A percentile compares a stretch with the other conserved stretches of the same genome.
Evolutionary conservation across 2,113 vertebrate species (phyloP).

Genomic region (Lepus americanus): DNA sequence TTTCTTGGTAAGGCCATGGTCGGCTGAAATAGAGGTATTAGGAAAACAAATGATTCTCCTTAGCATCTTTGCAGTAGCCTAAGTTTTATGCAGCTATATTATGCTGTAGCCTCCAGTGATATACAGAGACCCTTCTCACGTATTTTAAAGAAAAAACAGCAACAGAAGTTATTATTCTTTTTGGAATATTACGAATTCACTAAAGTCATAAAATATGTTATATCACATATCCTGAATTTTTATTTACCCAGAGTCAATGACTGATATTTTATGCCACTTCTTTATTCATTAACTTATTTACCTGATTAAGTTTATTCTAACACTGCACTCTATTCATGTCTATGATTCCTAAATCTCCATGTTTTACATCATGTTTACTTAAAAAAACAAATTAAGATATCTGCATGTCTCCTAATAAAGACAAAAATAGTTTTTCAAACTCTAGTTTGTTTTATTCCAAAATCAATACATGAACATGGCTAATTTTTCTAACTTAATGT

Average conservation of each 20-base stretch:
- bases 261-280: neutral
- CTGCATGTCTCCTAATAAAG: neutral
- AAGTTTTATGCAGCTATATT: constrained; percentile 83
- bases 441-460: constrained; percentile 15
- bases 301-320: constrained; percentile 45
- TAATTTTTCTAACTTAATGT: neutral
- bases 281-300: constrained; percentile 55
- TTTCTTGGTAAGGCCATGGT: constrained; percentile 83
- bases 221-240: neutral
- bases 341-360: neutral
- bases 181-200: constrained; percentile 77
- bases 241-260: constrained; percentile 39
- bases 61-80: constrained; percentile 83
- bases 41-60: constrained; percentile 87
- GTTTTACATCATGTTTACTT: neutral
- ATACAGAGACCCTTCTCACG: constrained; percentile 73
- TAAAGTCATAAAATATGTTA: constrained; percentile 49
- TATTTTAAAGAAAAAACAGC: constrained; percentile 79
- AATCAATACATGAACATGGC: neutral
- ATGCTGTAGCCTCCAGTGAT: constrained; percentile 76
- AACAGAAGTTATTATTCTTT: constrained; percentile 75
- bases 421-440: neutral
- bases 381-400: neutral
- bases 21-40: constrained; percentile 86
- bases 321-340: neutral